A percentile compares a stretch with the other conserved stretches of the same genome.
These are phyloP conservation scores for Phortica okadai DNA, from an alignment of 2,888 invertebrate species.

Conservation along the genomic window DNA sequence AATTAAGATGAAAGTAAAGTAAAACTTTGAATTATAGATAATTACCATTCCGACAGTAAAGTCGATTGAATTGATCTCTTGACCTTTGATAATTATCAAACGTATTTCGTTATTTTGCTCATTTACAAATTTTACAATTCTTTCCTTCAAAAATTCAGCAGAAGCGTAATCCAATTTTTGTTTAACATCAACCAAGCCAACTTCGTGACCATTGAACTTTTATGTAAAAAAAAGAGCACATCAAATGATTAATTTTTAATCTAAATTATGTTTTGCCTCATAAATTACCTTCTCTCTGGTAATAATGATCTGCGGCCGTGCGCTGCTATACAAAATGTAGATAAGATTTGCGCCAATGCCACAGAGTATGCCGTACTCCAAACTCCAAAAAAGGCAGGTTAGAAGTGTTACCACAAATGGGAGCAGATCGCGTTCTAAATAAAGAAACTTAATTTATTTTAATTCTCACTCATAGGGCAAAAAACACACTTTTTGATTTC, in stretches of 20 bases:
- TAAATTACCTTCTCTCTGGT: slow-evolving; percentile 67
- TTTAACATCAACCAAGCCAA: slow-evolving; percentile 82
- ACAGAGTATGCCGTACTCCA: slow-evolving; percentile 92
- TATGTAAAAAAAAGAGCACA: neutral
- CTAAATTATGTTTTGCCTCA: neutral
- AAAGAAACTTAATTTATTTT: neutral
- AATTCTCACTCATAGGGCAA: neutral
- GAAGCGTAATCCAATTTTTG: slow-evolving; percentile 87
- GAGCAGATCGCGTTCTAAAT: slow-evolving; percentile 88
- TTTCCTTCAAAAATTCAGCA: slow-evolving; percentile 83
- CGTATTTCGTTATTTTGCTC: slow-evolving; percentile 79
- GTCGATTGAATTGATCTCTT: slow-evolving; percentile 80
- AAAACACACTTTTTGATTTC: slow-evolving; percentile 84
- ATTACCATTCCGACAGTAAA: slow-evolving; percentile 81
- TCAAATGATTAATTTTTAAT: neutral
- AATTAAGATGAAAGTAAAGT: too few species aligned
- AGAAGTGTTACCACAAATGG: slow-evolving; percentile 90
- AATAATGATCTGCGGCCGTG: slow-evolving; percentile 85
- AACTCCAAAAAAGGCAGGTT: slow-evolving; percentile 87
- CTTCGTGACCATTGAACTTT: slow-evolving; percentile 75
- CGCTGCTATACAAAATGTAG: slow-evolving; percentile 89
- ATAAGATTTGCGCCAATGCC: slow-evolving; percentile 88
- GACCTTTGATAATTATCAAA: slow-evolving; percentile 86
- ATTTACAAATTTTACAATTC: slow-evolving; percentile 86
- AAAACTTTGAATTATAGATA: neutral